These are phyloP conservation scores for Microtus oregoni DNA, from an alignment of 2,113 vertebrate species.

Conservation along the genomic window DNA sequence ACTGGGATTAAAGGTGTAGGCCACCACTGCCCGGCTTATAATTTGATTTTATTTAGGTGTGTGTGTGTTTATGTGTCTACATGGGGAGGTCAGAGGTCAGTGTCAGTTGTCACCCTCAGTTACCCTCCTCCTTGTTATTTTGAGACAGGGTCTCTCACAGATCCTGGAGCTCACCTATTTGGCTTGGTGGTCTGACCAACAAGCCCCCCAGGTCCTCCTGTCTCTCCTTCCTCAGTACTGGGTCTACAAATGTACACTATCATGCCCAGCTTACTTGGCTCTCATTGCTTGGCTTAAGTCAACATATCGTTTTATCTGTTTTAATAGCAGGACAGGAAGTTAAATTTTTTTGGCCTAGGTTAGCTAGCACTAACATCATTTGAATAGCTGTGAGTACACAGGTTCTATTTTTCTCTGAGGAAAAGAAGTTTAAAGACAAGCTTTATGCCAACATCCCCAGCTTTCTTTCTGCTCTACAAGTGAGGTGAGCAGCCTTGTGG, in stretches of 20 bases:
- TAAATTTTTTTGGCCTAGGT: not conserved
- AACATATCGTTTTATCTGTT: not conserved
- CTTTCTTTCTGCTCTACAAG: not conserved
- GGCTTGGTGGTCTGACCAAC: not conserved
- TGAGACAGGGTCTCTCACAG: not conserved
- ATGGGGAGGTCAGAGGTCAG: not conserved
- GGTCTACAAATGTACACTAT: not conserved
- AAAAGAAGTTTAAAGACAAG: not conserved
- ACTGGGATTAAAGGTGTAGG: not conserved
- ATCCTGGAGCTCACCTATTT: not conserved
- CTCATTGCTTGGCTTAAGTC: not conserved
- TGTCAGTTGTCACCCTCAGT: not conserved
- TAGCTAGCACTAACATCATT: not conserved
- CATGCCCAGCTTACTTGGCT: not conserved
- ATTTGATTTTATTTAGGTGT: not conserved
- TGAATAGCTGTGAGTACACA: not conserved
- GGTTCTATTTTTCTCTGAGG: not conserved
- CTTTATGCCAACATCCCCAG: not conserved
- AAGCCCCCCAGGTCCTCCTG: not conserved
- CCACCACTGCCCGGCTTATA: not conserved
- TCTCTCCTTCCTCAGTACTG: not conserved
- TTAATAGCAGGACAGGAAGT: not conserved
- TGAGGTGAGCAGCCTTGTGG: not conserved
- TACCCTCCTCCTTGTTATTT: not conserved
- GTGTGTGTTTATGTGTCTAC: not conserved